A percentile compares a stretch with the other conserved stretches of the same genome.
Conservation (phyloP, 1,140 invertebrate genomes). For the Drosophila yakuba region DNA sequence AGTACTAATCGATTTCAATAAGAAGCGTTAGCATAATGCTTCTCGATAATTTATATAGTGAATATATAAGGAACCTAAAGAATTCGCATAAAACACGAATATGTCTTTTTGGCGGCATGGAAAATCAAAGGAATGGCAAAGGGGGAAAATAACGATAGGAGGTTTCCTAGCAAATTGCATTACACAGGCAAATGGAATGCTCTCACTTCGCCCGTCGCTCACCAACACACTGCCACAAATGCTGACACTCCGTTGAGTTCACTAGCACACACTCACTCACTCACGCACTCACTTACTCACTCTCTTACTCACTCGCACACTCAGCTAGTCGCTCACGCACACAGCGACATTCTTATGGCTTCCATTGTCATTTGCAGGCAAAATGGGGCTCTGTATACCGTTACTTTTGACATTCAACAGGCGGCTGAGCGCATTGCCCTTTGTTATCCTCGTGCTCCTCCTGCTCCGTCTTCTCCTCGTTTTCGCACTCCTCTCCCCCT, state of each 20-base stretch:
- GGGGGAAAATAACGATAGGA: not conserved
- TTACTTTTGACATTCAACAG: conserved; percentile 70
- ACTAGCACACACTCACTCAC: conserved; percentile 10
- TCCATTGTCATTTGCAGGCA: conserved; percentile 53
- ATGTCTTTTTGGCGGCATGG: too few relatives aligned
- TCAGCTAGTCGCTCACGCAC: conserved; percentile 20
- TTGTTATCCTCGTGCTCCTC: conserved; percentile 3
- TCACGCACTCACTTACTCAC: conserved; percentile 2
- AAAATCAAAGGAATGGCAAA: not conserved
- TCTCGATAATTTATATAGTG: too few relatives aligned
- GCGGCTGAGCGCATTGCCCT: conserved; percentile 55
- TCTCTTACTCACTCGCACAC: not conserved
- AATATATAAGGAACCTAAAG: too few relatives aligned
- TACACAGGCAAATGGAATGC: conserved; percentile 33
- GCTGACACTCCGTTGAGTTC: conserved; percentile 20
- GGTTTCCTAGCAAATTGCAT: conserved; percentile 34
- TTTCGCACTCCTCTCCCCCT: not conserved
- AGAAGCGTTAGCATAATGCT: too few relatives aligned
- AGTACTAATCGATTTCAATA: too few relatives aligned
- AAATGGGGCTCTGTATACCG: conserved; percentile 16
- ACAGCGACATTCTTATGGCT: conserved; percentile 47
- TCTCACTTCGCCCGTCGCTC: not conserved
- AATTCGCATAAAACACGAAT: not conserved
- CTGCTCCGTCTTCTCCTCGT: too few relatives aligned
- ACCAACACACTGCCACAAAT: conserved; percentile 1